Evolutionary conservation across 1,140 invertebrate genomes (phyloP).

Genomic region (Stratiolaelaps scimitus): DNA sequence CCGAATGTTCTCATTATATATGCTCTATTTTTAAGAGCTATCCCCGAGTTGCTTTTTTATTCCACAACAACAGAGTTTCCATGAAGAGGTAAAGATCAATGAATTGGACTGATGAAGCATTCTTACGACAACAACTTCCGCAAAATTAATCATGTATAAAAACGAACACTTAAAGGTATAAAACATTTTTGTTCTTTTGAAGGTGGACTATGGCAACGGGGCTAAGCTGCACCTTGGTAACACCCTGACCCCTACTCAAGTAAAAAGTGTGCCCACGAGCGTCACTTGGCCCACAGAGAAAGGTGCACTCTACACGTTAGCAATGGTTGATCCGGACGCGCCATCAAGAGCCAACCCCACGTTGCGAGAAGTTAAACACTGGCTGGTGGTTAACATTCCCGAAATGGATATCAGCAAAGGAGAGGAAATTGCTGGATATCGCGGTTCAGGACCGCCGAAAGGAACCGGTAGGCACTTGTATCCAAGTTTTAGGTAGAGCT

Average conservation of each 20-base stretch:
- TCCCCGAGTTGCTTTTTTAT: no score
- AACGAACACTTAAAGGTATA: no score
- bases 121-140: no score
- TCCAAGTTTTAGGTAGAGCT: background rate
- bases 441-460: constrained; percentile 40
- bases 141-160: no score
- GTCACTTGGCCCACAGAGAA: constrained; percentile 38
- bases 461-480: constrained; percentile 37
- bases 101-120: no score
- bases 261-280: background rate
- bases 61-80: no score
- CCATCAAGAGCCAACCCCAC: constrained; percentile 38
- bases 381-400: constrained; percentile 41
- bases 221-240: constrained; percentile 33
- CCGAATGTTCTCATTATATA: no score
- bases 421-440: constrained; percentile 38
- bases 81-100: no score
- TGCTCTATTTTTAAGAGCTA: no score
- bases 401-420: constrained; percentile 38
- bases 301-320: constrained; percentile 52
- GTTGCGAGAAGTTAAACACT: constrained; percentile 39
- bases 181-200: background rate
- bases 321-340: constrained; percentile 51
- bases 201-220: constrained; percentile 33
- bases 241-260: constrained; percentile 1